A percentile compares a stretch with the other conserved stretches of the same genome.
phyloP scores from a whole-genome alignment of 2,797 vertebrate species.

The Pseudochromis fuscus region DNA sequence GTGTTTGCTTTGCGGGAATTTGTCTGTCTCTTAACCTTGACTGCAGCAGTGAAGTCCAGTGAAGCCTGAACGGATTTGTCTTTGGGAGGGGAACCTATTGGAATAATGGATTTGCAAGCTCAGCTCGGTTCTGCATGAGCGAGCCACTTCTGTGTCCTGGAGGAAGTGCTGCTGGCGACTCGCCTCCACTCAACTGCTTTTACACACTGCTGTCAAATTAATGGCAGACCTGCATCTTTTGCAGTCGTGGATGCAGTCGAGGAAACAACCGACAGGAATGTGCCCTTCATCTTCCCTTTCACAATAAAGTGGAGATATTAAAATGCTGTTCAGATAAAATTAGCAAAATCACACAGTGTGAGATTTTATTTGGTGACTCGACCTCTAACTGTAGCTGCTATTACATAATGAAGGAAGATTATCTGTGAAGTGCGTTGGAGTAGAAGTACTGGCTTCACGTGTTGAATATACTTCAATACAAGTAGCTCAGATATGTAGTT shows the following conservation, averaged over 20 bases:
- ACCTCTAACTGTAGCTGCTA: too few species aligned
- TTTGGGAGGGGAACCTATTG: slow-evolving; percentile 48
- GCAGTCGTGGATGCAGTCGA: slow-evolving; percentile 12
- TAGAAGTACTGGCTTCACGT: too few species aligned
- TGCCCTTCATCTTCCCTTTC: background rate
- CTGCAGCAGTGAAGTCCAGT: slow-evolving; percentile 14
- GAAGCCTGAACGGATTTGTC: slow-evolving; percentile 61
- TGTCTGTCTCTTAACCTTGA: slow-evolving; percentile 34
- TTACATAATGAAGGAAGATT: too few species aligned
- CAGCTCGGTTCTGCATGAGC: slow-evolving; percentile 56
- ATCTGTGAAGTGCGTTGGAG: too few species aligned
- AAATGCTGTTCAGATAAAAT: too few species aligned
- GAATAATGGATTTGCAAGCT: slow-evolving; percentile 67
- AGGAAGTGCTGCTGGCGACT: slow-evolving; percentile 27
- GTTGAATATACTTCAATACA: too few species aligned
- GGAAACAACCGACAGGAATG: slow-evolving; percentile 7
- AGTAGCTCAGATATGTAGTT: too few species aligned
- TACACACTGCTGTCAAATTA: slow-evolving; percentile 29
- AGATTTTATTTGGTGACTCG: too few species aligned
- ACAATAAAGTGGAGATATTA: too few species aligned
- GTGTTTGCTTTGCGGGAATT: slow-evolving; percentile 36
- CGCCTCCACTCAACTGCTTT: slow-evolving; percentile 16
- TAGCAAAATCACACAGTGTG: too few species aligned
- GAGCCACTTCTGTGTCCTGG: slow-evolving; percentile 25
- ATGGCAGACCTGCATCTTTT: slow-evolving; percentile 20